Evolutionary conservation across 2,113 vertebrate genomes (phyloP).

Genomic region (Dipodomys merriami): DNA sequence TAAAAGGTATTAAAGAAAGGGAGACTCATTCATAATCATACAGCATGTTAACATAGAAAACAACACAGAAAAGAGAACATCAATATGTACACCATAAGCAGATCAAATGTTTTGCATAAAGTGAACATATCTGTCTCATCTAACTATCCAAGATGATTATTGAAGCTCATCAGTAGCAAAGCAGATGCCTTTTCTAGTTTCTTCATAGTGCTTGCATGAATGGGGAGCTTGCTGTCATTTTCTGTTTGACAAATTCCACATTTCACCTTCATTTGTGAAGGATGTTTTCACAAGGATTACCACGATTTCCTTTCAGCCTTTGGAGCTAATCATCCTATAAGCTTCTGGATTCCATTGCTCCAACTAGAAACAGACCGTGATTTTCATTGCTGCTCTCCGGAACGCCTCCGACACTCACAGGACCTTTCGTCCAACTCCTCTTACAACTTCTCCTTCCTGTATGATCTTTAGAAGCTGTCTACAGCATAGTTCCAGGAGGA

Average conservation of each 20-base stretch:
- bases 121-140: neutral
- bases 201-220: neutral
- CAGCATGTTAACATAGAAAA: neutral
- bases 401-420: accelerated
- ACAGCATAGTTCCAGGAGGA: neutral
- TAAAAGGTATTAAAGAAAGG: neutral
- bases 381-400: neutral
- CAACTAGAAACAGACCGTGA: neutral
- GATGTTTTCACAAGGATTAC: constrained; percentile 29
- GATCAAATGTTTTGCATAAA: neutral
- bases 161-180: neutral
- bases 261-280: constrained; percentile 33
- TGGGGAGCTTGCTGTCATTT: neutral
- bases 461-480: neutral
- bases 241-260: constrained; percentile 1
- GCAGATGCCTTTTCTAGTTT: neutral
- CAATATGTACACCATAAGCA: neutral
- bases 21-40: neutral
- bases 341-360: neutral
- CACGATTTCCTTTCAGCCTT: neutral
- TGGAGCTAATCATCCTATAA: constrained; percentile 8
- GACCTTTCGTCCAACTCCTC: neutral
- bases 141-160: neutral
- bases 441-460: neutral
- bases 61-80: neutral